Evolutionary conservation across 2,797 vertebrate genomes (phyloP).

Genomic region (Monodelphis domestica): DNA sequence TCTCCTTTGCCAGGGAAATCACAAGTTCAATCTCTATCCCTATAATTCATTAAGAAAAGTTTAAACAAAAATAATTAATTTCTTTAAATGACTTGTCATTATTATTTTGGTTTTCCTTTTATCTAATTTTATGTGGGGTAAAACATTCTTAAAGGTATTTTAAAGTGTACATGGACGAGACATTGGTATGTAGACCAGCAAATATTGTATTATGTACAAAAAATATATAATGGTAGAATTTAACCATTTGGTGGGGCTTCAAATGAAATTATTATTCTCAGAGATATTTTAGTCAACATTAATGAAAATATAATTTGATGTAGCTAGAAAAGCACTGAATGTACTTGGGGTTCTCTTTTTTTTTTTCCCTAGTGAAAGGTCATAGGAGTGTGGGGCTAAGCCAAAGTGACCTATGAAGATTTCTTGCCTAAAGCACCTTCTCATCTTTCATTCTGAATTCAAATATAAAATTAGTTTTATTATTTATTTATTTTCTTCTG

Average conservation of each 20-base stretch:
- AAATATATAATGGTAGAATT: conserved; percentile 24
- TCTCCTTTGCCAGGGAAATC: neutral
- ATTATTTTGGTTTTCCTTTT: conserved; percentile 3
- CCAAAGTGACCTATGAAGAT: conserved; percentile 11
- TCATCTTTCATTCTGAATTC: conserved; percentile 28
- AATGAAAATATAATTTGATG: neutral
- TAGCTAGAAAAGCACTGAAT: neutral
- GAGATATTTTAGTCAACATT: conserved; percentile 16
- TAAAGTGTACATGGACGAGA: conserved; percentile 31
- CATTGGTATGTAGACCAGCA: conserved; percentile 45
- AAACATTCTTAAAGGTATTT: conserved; percentile 55
- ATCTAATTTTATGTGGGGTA: conserved; percentile 48
- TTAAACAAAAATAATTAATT: conserved; percentile 1
- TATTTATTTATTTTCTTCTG: conserved; percentile 4
- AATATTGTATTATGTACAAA: conserved; percentile 52
- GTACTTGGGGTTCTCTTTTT: neutral
- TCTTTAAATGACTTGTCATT: conserved; percentile 28
- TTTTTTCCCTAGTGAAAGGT: neutral
- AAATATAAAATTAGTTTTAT: conserved; percentile 12
- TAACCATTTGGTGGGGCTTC: neutral
- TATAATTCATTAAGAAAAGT: conserved; percentile 52
- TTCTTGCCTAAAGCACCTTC: conserved; percentile 32
- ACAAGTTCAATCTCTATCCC: neutral
- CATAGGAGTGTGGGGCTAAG: neutral
- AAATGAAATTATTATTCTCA: conserved; percentile 14